Percentiles rank a stretch among this genome's conserved stretches.
phyloP scores from a whole-genome alignment of 2,113 vertebrate genomes.

The Antidorcas marsupialis region DNA sequence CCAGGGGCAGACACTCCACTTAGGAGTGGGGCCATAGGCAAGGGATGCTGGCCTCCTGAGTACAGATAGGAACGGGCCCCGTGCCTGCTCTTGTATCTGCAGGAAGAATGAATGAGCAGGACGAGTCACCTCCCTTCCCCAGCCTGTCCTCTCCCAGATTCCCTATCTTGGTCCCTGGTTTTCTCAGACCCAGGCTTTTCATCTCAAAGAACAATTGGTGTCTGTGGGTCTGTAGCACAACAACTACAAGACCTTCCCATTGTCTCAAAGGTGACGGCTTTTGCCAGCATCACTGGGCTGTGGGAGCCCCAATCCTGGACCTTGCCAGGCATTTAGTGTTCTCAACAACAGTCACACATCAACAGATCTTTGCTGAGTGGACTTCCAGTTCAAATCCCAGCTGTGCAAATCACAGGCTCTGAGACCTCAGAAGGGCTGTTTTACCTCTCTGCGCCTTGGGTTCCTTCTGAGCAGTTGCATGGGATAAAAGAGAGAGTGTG shows the following conservation, averaged over 20 bases:
- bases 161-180: neutral
- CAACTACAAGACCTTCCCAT: neutral
- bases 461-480: neutral
- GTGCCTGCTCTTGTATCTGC: too few species aligned
- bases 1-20: neutral
- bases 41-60: neutral
- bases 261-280: neutral
- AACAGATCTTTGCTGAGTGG: neutral
- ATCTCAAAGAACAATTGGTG: neutral
- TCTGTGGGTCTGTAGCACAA: neutral
- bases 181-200: neutral
- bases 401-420: neutral
- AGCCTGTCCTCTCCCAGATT: neutral
- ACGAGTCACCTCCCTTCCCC: neutral
- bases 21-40: neutral
- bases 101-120: neutral
- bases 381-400: neutral
- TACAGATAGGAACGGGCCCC: neutral
- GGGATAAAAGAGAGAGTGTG: neutral
- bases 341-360: neutral
- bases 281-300: neutral
- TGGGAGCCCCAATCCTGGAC: neutral
- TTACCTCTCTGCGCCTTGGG: neutral
- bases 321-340: neutral
- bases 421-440: neutral